phyloP scores from a whole-genome alignment of 2,797 vertebrate species.

The Falco columbarius region DNA sequence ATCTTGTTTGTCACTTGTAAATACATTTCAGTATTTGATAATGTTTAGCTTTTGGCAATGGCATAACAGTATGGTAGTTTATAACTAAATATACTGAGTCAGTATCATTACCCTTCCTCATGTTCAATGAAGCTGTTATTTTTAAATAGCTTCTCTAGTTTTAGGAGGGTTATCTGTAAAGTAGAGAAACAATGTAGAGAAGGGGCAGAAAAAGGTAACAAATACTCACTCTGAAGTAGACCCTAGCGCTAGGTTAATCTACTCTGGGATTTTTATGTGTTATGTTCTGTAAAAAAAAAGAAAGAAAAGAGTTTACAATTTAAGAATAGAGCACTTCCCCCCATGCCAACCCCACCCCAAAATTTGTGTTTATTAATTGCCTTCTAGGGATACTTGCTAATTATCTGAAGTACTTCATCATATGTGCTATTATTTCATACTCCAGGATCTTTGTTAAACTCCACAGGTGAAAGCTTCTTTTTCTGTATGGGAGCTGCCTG shows the following conservation, averaged over 20 bases:
- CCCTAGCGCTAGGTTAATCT: not conserved
- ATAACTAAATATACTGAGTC: not conserved
- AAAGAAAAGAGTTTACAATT: not conserved
- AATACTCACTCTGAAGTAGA: not conserved
- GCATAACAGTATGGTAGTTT: not conserved
- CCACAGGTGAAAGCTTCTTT: not conserved
- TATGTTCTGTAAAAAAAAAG: not conserved
- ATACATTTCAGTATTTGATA: not conserved
- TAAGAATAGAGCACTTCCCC: not conserved
- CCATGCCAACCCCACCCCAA: no score
- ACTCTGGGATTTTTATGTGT: not conserved
- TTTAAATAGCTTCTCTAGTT: not conserved
- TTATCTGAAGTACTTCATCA: not conserved
- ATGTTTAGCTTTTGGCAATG: not conserved
- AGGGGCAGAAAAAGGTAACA: not conserved
- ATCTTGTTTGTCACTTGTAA: not conserved
- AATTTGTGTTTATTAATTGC: not conserved
- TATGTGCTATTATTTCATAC: not conserved
- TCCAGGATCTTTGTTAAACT: not conserved
- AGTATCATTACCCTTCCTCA: not conserved
- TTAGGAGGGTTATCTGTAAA: not conserved
- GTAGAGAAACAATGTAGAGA: not conserved
- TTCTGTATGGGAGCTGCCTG: not conserved
- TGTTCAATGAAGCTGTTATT: not conserved
- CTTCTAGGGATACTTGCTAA: not conserved